Percentiles rank a stretch among this genome's conserved stretches.
These are phyloP conservation scores for Chrysaora quinquecirrha DNA, from an alignment of 30 jellyfish, hydroid and myxozoan genomes.

Conservation along the genomic window DNA sequence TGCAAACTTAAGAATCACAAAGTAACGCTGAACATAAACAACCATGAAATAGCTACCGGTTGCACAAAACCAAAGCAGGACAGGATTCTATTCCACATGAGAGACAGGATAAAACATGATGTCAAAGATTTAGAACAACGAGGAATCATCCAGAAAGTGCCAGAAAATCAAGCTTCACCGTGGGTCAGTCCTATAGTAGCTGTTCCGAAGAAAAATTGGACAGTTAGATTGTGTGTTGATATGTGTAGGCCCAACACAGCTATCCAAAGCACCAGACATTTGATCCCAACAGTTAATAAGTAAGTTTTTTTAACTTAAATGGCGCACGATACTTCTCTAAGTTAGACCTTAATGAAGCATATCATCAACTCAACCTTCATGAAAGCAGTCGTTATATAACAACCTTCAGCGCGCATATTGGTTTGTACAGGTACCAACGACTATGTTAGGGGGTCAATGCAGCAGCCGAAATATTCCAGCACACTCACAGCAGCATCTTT, in stretches of 20 bases:
- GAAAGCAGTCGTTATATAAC: constrained; percentile 8
- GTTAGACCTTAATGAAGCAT: too few species aligned
- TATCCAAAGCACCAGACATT: not conserved
- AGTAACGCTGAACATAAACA: too few species aligned
- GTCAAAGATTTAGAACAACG: too few species aligned
- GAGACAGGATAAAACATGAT: too few species aligned
- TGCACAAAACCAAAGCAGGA: too few species aligned
- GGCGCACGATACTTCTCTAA: too few species aligned
- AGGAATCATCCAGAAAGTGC: too few species aligned
- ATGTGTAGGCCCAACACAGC: not conserved
- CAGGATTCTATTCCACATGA: too few species aligned
- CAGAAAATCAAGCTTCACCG: too few species aligned
- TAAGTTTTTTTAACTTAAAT: too few species aligned
- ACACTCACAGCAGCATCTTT: not conserved
- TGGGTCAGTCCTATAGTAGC: not conserved
- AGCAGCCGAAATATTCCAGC: constrained; percentile 14
- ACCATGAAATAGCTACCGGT: too few species aligned
- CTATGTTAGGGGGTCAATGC: not conserved
- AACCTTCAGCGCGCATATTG: constrained; percentile 16
- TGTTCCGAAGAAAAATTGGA: not conserved
- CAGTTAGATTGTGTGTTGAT: not conserved
- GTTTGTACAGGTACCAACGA: not conserved
- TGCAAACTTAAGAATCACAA: too few species aligned
- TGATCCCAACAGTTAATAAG: not conserved
- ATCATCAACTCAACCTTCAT: not conserved